phyloP scores from a whole-genome alignment of 2,888 invertebrate species.

The Xestobium rufovillosum region DNA sequence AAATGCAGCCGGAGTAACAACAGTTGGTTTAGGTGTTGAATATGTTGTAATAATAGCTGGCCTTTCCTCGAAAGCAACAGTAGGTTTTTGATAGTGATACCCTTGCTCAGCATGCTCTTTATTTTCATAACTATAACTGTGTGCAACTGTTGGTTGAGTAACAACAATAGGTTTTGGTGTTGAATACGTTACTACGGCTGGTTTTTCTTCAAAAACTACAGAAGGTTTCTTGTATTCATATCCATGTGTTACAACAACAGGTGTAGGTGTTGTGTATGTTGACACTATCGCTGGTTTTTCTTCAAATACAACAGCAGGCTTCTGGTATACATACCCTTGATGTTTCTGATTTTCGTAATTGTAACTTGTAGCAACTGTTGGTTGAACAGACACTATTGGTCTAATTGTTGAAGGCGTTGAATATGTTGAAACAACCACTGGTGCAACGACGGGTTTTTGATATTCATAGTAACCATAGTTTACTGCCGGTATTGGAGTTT shows the following conservation, averaged over 20 bases:
- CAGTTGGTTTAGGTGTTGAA: conserved; percentile 13
- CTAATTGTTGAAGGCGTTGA: no score
- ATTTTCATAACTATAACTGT: no score
- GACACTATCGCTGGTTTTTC: conserved; percentile 9
- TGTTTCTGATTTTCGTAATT: no score
- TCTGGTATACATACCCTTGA: conserved; percentile 1
- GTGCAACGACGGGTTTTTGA: not conserved
- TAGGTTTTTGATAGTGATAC: conserved; percentile 4
- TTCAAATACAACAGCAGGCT: conserved; percentile 11
- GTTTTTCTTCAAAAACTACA: conserved; percentile 37
- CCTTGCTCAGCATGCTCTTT: no score
- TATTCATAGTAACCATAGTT: no score
- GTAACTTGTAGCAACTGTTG: no score
- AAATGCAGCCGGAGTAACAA: not conserved
- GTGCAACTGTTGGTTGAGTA: no score
- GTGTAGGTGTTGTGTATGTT: not conserved
- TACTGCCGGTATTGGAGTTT: not conserved
- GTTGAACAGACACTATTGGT: no score
- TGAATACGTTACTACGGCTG: conserved; percentile 29
- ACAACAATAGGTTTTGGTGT: conserved; percentile 5
- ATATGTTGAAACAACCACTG: no score
- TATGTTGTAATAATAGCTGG: conserved; percentile 17
- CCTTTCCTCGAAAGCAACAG: conserved; percentile 14
- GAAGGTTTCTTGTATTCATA: conserved; percentile 38
- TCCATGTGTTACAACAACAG: conserved; percentile 27